Conservation (phyloP, 1,140 invertebrate species). For the Hycleus phaleratus region DNA sequence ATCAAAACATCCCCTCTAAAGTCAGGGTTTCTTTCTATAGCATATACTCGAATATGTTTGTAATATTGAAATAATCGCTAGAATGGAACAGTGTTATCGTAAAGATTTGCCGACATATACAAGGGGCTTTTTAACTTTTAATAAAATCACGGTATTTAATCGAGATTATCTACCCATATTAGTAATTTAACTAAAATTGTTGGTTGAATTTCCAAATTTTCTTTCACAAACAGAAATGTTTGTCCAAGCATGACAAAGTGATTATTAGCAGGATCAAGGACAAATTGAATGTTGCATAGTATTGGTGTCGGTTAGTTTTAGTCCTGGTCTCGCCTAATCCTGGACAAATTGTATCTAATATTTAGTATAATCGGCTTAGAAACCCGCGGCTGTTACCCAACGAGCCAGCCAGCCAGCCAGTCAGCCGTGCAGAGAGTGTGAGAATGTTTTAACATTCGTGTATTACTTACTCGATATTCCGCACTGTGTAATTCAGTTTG, state of each 20-base stretch:
- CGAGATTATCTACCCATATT: no score
- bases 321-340: slow-evolving; percentile 29
- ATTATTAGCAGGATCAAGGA: slow-evolving; percentile 33
- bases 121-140: no score
- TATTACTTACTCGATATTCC: neutral
- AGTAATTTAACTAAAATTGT: no score
- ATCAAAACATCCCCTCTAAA: no score
- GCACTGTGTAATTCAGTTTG: neutral
- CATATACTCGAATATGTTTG: no score
- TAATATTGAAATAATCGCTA: neutral
- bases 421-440: no score
- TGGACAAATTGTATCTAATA: slow-evolving; percentile 38
- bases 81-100: neutral
- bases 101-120: neutral
- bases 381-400: neutral
- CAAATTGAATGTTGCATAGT: slow-evolving; percentile 23
- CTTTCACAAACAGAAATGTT: no score
- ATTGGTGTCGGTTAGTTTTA: slow-evolving; percentile 18
- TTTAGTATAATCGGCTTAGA: slow-evolving; percentile 38
- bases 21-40: no score
- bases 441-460: neutral
- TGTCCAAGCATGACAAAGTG: slow-evolving; percentile 14
- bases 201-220: no score
- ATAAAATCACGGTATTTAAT: no score
- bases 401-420: no score